These are phyloP conservation scores for Apoderus coryli DNA, from an alignment of 2,888 invertebrate genomes.

Conservation along the genomic window DNA sequence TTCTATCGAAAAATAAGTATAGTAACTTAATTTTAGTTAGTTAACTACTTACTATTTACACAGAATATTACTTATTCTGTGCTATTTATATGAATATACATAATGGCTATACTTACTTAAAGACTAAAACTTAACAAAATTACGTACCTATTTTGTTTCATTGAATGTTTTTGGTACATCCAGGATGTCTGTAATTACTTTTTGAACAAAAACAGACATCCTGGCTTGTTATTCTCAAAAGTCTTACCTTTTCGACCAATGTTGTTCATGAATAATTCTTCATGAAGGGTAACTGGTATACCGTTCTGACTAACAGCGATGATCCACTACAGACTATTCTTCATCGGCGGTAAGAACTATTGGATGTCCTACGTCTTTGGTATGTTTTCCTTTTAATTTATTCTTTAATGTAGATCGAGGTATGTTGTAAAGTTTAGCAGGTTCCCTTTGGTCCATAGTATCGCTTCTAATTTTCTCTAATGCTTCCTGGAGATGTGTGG, in stretches of 20 bases:
- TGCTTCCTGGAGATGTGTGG: conserved; percentile 6
- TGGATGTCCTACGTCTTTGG: conserved; percentile 6
- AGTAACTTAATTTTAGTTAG: too few relatives aligned
- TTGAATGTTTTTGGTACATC: too few relatives aligned
- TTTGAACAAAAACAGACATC: too few relatives aligned
- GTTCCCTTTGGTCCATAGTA: conserved; percentile 8
- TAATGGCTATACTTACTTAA: too few relatives aligned
- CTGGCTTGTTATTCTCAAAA: conserved; percentile 9
- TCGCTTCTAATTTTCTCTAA: conserved; percentile 8
- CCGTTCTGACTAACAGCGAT: conserved; percentile 8
- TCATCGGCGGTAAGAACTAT: conserved; percentile 8
- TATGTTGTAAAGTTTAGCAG: background rate
- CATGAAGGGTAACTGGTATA: conserved; percentile 2
- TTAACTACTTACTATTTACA: too few relatives aligned
- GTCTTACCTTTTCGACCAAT: conserved; percentile 3
- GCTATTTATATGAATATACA: too few relatives aligned
- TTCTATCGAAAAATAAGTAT: too few relatives aligned
- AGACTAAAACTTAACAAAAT: too few relatives aligned
- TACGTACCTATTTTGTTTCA: too few relatives aligned
- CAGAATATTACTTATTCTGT: too few relatives aligned
- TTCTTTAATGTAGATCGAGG: conserved; percentile 3
- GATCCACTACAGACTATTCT: conserved; percentile 10
- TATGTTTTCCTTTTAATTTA: conserved; percentile 6
- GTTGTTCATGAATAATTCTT: conserved; percentile 4
- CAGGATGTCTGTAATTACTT: too few relatives aligned